phyloP scores from a whole-genome alignment of 64 coral and sea anemone genomes.

The Stichodactyla helianthus region DNA sequence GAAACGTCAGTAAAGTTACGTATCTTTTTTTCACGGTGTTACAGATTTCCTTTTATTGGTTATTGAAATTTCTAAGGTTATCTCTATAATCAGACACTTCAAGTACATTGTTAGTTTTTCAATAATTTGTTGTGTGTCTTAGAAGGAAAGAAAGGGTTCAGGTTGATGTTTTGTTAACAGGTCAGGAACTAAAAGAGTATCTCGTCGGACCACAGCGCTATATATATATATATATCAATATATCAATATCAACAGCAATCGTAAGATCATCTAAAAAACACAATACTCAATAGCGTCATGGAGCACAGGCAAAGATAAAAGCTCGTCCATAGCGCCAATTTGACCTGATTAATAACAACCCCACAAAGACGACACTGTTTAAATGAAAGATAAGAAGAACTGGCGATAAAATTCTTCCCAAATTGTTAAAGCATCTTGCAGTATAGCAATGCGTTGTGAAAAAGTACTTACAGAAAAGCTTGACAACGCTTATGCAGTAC shows the following conservation, averaged over 20 bases:
- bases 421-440: not conserved
- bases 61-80: no score
- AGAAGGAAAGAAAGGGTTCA: not conserved
- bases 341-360: not conserved
- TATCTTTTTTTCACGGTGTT: no score
- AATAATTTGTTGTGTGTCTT: not conserved
- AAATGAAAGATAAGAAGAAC: not conserved
- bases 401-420: not conserved
- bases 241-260: not conserved
- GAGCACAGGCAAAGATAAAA: not conserved
- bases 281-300: not conserved
- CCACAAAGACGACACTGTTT: not conserved
- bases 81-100: no score
- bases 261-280: slow-evolving; percentile 2
- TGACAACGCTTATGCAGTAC: not conserved
- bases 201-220: not conserved
- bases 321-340: not conserved
- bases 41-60: no score
- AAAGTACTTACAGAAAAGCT: not conserved
- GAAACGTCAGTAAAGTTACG: no score
- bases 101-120: no score
- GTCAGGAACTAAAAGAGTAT: not conserved
- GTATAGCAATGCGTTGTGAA: not conserved
- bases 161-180: not conserved
- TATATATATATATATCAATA: no score